phyloP scores from a whole-genome alignment of 30 jellyfish, hydroid and myxozoan species.

The Cassiopea andromeda region DNA sequence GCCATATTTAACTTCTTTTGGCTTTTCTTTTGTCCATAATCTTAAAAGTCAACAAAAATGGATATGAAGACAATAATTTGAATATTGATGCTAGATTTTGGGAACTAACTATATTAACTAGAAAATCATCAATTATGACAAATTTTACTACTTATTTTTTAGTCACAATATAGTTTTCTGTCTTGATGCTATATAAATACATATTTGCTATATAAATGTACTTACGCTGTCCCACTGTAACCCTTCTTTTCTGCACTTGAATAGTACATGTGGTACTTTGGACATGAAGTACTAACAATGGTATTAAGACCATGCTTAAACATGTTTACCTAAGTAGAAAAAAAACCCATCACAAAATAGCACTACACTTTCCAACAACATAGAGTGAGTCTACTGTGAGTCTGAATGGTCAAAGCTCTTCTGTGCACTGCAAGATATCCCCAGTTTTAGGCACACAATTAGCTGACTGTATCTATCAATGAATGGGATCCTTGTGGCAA shows the following conservation, averaged over 20 bases:
- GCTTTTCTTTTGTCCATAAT: constrained; percentile 90
- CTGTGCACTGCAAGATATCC: too few relatives aligned
- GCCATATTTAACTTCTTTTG: constrained; percentile 89
- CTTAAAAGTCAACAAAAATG: constrained; percentile 39
- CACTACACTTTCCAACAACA: background rate
- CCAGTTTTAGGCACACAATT: too few relatives aligned
- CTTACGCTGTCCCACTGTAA: constrained; percentile 96
- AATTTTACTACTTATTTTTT: background rate
- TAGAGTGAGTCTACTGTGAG: background rate
- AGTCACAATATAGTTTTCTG: too few relatives aligned
- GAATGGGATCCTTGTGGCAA: too few relatives aligned
- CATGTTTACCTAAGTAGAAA: constrained; percentile 25
- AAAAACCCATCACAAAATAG: background rate
- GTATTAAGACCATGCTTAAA: constrained; percentile 26
- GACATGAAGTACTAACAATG: background rate
- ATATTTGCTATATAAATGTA: background rate
- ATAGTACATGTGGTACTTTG: constrained; percentile 87
- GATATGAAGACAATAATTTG: background rate
- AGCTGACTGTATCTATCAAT: too few relatives aligned
- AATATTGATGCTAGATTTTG: background rate
- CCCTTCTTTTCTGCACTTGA: constrained; percentile 92
- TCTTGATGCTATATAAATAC: too few relatives aligned
- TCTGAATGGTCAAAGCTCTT: too few relatives aligned
- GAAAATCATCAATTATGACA: background rate
- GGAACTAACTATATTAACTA: background rate